phyloP scores from a whole-genome alignment of 2,113 vertebrate genomes.

The Neodon shergylaensis region DNA sequence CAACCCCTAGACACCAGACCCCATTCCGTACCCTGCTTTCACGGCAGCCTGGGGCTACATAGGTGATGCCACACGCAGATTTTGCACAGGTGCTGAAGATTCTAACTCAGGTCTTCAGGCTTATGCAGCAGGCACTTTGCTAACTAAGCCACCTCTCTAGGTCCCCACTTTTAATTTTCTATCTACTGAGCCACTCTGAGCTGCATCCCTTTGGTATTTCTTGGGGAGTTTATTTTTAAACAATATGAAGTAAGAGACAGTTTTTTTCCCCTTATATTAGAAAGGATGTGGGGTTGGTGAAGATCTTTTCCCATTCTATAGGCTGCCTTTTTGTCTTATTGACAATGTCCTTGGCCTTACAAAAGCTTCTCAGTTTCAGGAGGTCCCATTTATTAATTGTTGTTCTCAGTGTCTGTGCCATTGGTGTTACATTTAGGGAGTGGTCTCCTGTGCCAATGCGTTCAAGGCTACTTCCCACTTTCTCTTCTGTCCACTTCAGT shows the following conservation, averaged over 20 bases:
- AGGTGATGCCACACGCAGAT: neutral
- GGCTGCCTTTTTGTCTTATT: too few species aligned
- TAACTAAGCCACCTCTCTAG: neutral
- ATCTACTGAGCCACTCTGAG: neutral
- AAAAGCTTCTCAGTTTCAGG: too few species aligned
- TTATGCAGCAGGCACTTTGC: neutral
- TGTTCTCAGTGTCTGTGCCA: too few species aligned
- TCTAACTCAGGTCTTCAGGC: neutral
- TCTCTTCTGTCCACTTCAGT: too few species aligned
- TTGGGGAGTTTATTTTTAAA: neutral
- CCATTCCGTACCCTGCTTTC: neutral
- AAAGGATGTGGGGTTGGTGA: neutral
- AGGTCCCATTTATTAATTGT: too few species aligned
- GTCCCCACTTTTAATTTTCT: too few species aligned
- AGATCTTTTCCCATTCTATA: too few species aligned
- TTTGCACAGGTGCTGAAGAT: too few species aligned
- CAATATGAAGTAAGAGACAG: neutral
- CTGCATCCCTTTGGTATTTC: neutral
- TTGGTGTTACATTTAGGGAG: too few species aligned
- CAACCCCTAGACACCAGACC: neutral
- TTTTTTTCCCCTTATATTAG: neutral
- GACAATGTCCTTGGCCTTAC: too few species aligned
- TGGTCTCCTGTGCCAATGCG: too few species aligned
- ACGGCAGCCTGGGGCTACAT: neutral
- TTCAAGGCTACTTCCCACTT: too few species aligned